Base-by-base conservation (phyloP, 2,113 vertebrate species). In the Neotoma lepida region DNA sequence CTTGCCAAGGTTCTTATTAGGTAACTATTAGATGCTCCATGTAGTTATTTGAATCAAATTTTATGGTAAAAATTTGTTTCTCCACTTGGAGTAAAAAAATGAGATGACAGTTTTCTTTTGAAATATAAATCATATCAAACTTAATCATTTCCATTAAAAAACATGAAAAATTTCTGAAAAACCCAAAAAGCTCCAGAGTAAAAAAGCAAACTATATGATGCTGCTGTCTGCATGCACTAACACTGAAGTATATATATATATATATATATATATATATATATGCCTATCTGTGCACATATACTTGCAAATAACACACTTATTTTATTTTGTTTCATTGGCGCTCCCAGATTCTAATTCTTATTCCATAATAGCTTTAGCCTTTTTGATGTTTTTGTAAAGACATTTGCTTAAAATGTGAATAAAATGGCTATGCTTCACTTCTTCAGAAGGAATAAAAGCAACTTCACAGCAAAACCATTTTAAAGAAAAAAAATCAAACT, bases 401-500 rank as follows among this genome's bases (percentile, higher is more conserved):
- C 66, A 89, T 95, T 95, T 95, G 26, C 82, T 96, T 91, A 88
- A 96, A 95, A 86, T 94, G 20, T 91, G 76, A 92, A 71, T 73
- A 95, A 91, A 96, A 94, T 51, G 54, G 49, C 46, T 90, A 74
- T 70, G 84, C 77, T 95, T 70, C 26, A 76, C 22, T 90, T 90
- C 70, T 88, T 92, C 58, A 94, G 71, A 90, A 86, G 22, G 61
- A 96, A 90, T 85, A 93, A 85, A 94, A 88, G 74, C 44, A 97
- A 93, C 64, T 93, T 88, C 94, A 61, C 64, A 93, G 73, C 63
- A 90, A 95, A 96, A 68, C 20, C 68, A 86, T 93, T 94, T 97
- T 95, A 93, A 71, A 90, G 81, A 92, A 94, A 84, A 92, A 95
- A 96, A 94, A 89, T 88, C 89, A 93, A 95, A 84, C 70, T 95